phyloP scores from a whole-genome alignment of 2,113 vertebrate species.

The Percina caprodes region DNA sequence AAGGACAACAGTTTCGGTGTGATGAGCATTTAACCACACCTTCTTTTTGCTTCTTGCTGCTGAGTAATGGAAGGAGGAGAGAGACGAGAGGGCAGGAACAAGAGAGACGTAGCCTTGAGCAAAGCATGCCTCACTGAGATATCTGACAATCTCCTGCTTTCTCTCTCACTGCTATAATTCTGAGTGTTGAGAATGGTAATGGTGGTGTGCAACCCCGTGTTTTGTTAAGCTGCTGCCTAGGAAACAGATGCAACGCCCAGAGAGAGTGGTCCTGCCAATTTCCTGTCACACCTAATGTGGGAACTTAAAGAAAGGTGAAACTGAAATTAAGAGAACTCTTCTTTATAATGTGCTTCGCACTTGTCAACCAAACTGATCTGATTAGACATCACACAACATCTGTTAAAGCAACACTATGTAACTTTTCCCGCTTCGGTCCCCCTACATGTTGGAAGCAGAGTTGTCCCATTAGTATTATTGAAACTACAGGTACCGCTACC shows the following conservation, averaged over 20 bases:
- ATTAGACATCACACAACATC: constrained; percentile 7
- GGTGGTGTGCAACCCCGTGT: constrained; percentile 66
- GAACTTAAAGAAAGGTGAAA: constrained; percentile 55
- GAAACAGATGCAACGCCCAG: constrained; percentile 77
- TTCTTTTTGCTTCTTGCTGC: constrained; percentile 56
- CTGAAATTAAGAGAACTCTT: constrained; percentile 43
- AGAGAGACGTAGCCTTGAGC: constrained; percentile 70
- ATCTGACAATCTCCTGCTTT: constrained; percentile 67
- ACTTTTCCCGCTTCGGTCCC: no score
- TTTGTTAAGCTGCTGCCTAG: constrained; percentile 83
- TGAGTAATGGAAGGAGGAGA: constrained; percentile 70
- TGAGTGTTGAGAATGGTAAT: constrained; percentile 38
- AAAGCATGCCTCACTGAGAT: constrained; percentile 63
- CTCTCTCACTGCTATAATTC: constrained; percentile 46
- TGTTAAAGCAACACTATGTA: not conserved
- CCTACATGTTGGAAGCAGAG: no score
- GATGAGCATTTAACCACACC: constrained; percentile 70
- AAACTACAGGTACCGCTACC: no score
- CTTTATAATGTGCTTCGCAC: constrained; percentile 16
- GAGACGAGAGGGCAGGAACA: constrained; percentile 42
- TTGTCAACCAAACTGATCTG: not conserved
- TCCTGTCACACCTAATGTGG: constrained; percentile 64
- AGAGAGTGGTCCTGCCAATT: constrained; percentile 62
- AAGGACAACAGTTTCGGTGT: constrained; percentile 50
- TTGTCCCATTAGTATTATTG: no score